These are phyloP conservation scores for Copsychus sechellarum DNA, from an alignment of 2,113 vertebrate genomes.

Conservation along the genomic window DNA sequence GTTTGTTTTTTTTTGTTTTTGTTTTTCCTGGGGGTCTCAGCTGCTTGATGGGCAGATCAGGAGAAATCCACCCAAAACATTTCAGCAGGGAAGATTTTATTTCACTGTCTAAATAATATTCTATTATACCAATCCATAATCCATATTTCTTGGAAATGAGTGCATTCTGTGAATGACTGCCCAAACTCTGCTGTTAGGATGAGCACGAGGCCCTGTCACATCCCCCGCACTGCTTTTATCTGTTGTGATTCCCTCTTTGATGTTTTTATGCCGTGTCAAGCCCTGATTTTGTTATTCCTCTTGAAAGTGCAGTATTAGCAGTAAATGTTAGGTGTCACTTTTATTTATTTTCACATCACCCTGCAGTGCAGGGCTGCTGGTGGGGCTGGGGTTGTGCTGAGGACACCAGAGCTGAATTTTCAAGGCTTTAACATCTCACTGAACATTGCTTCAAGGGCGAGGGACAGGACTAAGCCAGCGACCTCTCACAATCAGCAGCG, in stretches of 20 bases:
- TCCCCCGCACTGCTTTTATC: background rate
- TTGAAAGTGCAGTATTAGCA: background rate
- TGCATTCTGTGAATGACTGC: too few species aligned
- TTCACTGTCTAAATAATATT: too few species aligned
- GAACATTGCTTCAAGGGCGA: background rate
- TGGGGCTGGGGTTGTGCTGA: background rate
- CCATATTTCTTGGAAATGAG: background rate
- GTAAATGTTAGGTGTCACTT: background rate
- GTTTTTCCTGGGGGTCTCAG: background rate
- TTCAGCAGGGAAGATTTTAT: background rate
- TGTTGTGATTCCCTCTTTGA: rapidly evolving
- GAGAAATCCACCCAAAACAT: background rate
- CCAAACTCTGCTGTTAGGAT: background rate
- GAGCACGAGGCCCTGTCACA: background rate
- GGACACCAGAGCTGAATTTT: background rate
- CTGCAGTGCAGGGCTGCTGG: background rate
- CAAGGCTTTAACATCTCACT: background rate
- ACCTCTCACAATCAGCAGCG: background rate
- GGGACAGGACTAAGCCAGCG: background rate
- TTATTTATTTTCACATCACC: background rate
- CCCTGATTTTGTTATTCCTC: background rate
- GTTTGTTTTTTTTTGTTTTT: background rate
- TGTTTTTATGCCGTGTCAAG: background rate
- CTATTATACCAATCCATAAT: rapidly evolving
- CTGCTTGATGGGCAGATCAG: background rate